Percentiles rank a stretch among this genome's conserved stretches.
phyloP scores from a whole-genome alignment of 2,113 vertebrate genomes.

The Pterocles burchelli region DNA sequence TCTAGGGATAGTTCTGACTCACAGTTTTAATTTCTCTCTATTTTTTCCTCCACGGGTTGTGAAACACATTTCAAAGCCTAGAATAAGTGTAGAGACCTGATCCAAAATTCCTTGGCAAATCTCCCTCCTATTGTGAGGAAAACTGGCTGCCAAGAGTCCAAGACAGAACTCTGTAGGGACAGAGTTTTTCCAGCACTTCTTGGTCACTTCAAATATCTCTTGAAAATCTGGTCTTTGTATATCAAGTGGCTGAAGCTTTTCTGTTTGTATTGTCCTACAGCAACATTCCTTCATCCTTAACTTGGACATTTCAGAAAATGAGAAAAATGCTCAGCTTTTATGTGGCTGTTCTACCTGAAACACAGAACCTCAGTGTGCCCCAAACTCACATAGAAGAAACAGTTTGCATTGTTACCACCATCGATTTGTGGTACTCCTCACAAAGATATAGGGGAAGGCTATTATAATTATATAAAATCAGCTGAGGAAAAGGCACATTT shows the following conservation, averaged over 20 bases:
- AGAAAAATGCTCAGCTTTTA: fast-evolving
- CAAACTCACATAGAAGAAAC: neutral
- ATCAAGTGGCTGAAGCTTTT: neutral
- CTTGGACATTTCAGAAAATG: neutral
- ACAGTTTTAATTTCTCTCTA: slow-evolving; percentile 12
- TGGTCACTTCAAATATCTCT: neutral
- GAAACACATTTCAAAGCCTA: slow-evolving; percentile 40
- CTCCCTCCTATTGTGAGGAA: slow-evolving; percentile 31
- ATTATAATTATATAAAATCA: neutral
- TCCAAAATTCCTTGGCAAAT: slow-evolving; percentile 42
- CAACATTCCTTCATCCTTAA: neutral
- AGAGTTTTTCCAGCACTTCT: neutral
- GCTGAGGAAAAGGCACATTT: neutral
- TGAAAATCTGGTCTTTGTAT: neutral
- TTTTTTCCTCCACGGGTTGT: neutral
- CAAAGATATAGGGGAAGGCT: neutral
- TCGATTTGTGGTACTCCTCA: neutral
- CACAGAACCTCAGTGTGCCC: neutral
- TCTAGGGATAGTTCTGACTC: slow-evolving; percentile 33
- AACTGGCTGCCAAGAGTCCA: neutral
- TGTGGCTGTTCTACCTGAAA: neutral
- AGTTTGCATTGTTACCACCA: neutral
- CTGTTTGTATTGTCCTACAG: neutral
- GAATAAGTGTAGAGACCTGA: neutral
- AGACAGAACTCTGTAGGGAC: neutral